Conservation (phyloP, 2,888 invertebrate genomes). For the Palloptera scutellata region DNA sequence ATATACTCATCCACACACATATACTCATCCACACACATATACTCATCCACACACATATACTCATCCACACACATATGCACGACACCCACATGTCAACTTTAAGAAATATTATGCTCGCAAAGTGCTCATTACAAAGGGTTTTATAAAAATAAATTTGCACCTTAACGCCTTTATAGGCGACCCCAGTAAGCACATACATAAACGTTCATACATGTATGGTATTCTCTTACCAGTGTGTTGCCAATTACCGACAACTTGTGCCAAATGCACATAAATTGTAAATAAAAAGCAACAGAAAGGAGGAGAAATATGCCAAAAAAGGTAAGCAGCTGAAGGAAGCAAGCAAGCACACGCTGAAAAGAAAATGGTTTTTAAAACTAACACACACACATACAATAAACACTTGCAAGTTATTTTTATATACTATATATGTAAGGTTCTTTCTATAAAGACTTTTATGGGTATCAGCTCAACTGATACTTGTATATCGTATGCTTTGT, state of each 20-base stretch:
- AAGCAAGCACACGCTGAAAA: background rate
- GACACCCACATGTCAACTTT: conserved; percentile 51
- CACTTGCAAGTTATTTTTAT: background rate
- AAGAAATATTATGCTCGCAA: conserved; percentile 54
- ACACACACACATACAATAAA: too few species aligned
- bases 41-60: conserved; percentile 11
- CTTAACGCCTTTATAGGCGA: conserved; percentile 58
- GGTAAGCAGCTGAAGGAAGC: conserved; percentile 3
- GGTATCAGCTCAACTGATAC: too few species aligned
- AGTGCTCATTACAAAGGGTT: conserved; percentile 57
- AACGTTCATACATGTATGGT: background rate
- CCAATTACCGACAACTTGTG: conserved; percentile 53
- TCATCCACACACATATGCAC: conserved; percentile 21
- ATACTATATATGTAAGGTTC: too few species aligned
- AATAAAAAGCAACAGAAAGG: conserved; percentile 33
- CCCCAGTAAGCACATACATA: conserved; percentile 36
- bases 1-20: too few species aligned
- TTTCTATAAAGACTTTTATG: too few species aligned
- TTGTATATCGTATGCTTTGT: too few species aligned
- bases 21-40: too few species aligned
- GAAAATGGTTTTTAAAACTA: too few species aligned
- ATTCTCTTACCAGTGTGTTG: conserved; percentile 48
- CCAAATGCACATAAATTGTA: conserved; percentile 57
- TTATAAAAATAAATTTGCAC: conserved; percentile 57
- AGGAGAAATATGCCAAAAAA: background rate